Conservation (phyloP, 2,888 invertebrate species). For the Tachystola acroxantha region DNA sequence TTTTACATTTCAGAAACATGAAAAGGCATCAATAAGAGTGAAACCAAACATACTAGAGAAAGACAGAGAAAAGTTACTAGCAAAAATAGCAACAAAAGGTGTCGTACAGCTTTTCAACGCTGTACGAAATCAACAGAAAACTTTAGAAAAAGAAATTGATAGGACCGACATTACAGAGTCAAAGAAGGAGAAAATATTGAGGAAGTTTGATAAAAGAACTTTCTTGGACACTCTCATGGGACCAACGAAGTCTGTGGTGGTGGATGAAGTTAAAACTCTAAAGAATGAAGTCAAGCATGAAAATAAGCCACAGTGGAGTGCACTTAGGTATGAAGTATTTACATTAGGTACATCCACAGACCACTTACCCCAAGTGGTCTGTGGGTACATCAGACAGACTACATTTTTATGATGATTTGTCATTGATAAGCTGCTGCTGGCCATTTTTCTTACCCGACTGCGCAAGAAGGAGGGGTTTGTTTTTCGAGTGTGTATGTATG, state of each 20-base stretch:
- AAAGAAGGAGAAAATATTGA: constrained; percentile 86
- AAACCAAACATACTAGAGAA: constrained; percentile 88
- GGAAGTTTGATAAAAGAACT: constrained; percentile 85
- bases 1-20: constrained; percentile 81
- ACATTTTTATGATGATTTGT: too few species aligned
- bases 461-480: too few species aligned
- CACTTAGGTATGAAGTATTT: constrained; percentile 79
- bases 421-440: too few species aligned
- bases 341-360: too few species aligned
- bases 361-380: too few species aligned
- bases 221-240: constrained; percentile 90
- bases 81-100: constrained; percentile 93
- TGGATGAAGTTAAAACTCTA: constrained; percentile 56
- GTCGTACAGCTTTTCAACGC: constrained; percentile 96
- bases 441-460: too few species aligned
- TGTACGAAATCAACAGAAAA: constrained; percentile 90
- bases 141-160: constrained; percentile 82
- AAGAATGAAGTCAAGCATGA: constrained; percentile 61
- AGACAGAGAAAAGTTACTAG: constrained; percentile 85
- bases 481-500: too few species aligned
- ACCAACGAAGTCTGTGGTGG: constrained; percentile 75
- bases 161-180: constrained; percentile 86
- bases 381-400: too few species aligned
- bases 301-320: constrained; percentile 78
- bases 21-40: constrained; percentile 80